Evolutionary conservation across 2,888 invertebrate species (phyloP), one percentile per base, ranked within the genome.

Genomic region (Buathra laborator): DNA sequence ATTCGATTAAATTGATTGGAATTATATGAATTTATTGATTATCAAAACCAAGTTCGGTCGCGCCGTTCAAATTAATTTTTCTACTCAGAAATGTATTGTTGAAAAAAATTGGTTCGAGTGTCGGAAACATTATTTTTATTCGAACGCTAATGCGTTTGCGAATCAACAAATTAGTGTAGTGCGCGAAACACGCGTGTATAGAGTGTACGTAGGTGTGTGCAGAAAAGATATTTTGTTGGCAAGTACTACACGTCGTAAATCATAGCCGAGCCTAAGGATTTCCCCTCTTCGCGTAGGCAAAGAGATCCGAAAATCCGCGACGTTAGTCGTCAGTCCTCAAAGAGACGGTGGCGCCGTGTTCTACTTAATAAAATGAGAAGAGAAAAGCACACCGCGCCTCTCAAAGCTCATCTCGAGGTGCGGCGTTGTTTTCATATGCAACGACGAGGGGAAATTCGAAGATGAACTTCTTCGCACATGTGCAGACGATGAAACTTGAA

Each of bases 321-420:
- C 16, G 37, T 43, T n/a, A 14, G 59, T 81, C 68, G 37, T 81
- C 68, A 64, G 70, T 81, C 75, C 32, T 70, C 68, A 59, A 75
- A 64, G 72, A 75, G 56, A 67, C 74, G 32, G 19, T 56, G 80
- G 67, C 24, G 74, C 59, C 59, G 68, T 64, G 56, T 56, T 59
- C 24, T 7, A 19, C 19, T n/a, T n/a, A 43, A 51, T 59, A 48
- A 75, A 19, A 75, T 68, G 24, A 48, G 62, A 70, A 68, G 37
- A 32, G 37, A 56, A 56, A 37, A 59, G 46, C 56, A 14, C 37
- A 72, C 44, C 32, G 51, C 1, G n/a, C 16, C 37, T 37, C 37
- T 32, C 7, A 29, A 29, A 10, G 24, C 48, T 43, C 44, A 37
- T 44, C 19, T 10, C 32, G 70, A 51, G 32, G 19, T 44, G 7